phyloP scores from a whole-genome alignment of 2,888 invertebrate genomes.

The Nudaria mundana region DNA sequence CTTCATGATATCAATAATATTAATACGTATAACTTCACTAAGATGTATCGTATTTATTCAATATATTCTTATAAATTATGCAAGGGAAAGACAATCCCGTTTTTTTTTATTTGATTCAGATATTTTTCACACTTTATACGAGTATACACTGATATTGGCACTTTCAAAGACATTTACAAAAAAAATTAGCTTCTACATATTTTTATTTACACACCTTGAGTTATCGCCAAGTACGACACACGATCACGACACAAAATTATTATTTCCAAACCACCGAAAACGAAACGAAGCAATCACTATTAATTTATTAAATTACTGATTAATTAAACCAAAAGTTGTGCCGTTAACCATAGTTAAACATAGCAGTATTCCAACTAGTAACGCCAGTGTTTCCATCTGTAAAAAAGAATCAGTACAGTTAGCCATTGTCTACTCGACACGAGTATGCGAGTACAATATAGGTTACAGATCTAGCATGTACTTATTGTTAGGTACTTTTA shows the following conservation, averaged over 20 bases:
- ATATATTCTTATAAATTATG: neutral
- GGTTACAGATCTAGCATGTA: neutral
- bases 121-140: too few species aligned
- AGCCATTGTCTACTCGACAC: slow-evolving; percentile 19
- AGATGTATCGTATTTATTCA: too few species aligned
- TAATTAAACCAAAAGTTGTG: slow-evolving; percentile 21
- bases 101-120: too few species aligned
- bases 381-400: slow-evolving; percentile 55
- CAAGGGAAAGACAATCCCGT: too few species aligned
- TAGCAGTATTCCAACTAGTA: slow-evolving; percentile 42
- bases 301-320: slow-evolving; percentile 15
- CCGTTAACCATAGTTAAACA: slow-evolving; percentile 43
- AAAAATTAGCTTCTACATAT: neutral
- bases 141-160: slow-evolving; percentile 1
- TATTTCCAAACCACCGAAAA: slow-evolving; percentile 13
- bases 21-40: too few species aligned
- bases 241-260: slow-evolving; percentile 19
- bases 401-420: slow-evolving; percentile 23
- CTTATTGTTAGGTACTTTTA: too few species aligned
- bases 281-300: slow-evolving; percentile 26
- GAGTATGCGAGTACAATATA: slow-evolving; percentile 8
- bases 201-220: slow-evolving; percentile 31
- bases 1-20: too few species aligned
- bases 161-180: slow-evolving; percentile 2
- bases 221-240: slow-evolving; percentile 9